Conservation (phyloP, 2,888 invertebrate species). For the Microdon myrmicae region DNA sequence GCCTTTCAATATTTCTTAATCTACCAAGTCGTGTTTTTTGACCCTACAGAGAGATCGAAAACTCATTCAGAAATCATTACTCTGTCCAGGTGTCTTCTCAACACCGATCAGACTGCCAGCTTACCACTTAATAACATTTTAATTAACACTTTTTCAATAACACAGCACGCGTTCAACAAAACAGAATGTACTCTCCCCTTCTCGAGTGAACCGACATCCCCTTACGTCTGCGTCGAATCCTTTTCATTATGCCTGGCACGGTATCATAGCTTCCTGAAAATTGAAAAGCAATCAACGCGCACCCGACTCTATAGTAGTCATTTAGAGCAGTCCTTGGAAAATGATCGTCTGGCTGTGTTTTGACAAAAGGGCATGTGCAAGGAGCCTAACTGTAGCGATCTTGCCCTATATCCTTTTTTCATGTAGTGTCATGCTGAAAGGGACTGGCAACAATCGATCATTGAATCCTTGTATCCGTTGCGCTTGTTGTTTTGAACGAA, state of each 20-base stretch:
- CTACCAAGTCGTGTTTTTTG: too few relatives aligned
- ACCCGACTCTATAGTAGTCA: slow-evolving; percentile 7
- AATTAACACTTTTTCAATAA: slow-evolving; percentile 46
- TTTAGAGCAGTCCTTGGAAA: slow-evolving; percentile 12
- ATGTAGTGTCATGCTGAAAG: slow-evolving; percentile 38
- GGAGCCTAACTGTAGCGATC: slow-evolving; percentile 26
- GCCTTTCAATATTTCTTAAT: too few relatives aligned
- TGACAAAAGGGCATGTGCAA: slow-evolving; percentile 50
- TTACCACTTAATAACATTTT: slow-evolving; percentile 44
- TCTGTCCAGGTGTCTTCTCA: too few relatives aligned
- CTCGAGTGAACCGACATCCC: too few relatives aligned
- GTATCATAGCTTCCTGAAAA: slow-evolving; percentile 27
- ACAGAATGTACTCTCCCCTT: too few relatives aligned
- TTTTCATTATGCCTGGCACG: too few relatives aligned
- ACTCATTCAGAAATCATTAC: too few relatives aligned
- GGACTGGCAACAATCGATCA: slow-evolving; percentile 48
- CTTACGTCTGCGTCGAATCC: slow-evolving; percentile 1
- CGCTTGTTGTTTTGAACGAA: slow-evolving; percentile 12
- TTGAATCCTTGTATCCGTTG: slow-evolving; percentile 26
- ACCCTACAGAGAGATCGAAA: too few relatives aligned
- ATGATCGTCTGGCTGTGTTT: slow-evolving; percentile 32
- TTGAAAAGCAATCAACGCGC: slow-evolving; percentile 37
- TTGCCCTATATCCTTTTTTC: slow-evolving; percentile 8
- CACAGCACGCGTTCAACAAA: slow-evolving; percentile 60
- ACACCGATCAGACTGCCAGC: slow-evolving; percentile 4